Evolutionary conservation across 2,797 vertebrate genomes (phyloP), one percentile per base, ranked within the genome.

Genomic region (Lateolabrax maculatus): DNA sequence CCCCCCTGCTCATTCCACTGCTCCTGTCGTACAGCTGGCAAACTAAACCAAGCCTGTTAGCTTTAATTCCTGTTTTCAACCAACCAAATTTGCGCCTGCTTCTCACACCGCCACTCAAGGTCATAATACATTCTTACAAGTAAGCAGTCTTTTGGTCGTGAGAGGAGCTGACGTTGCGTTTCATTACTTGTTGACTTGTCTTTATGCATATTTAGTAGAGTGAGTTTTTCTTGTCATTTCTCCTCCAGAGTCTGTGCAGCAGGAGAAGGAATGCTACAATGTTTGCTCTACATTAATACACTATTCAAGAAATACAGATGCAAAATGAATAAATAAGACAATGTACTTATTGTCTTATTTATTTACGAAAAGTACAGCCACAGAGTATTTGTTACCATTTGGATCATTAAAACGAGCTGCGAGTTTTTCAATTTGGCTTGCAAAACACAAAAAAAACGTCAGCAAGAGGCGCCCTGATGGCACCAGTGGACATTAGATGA

Each of bases 131-230:
- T 29, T 16, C 12, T 39, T 29, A 19, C 9, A 1, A 25, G 21
- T 5, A 29, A 29, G 29, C n/a, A 55, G n/a, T 71, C 43, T 71
- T 71, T 41, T 21, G 60, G 15, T 78, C 34, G n/a, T 39, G 37
- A 25, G 29, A 44, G 0, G 7, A 39, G 3, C 2, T 62, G 27
- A 62, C 13, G 23, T 41, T 8, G 6, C 6, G 6, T 34, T 34
- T 34, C 31, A 11, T 49, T n/a, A 48, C 9, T 49, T 49, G 21
- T 49, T 49, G 48, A 23, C n/a, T 49, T 49, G 15, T 44, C 41
- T 18, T 18, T 46, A 21, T 46, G 43, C 19, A 9, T 19, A 19
- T 25, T 51, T 51, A 25, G 23, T 23, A 49, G 10, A 12, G 23
- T 10, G 23, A 49, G 48, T 23, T 49, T 61, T 62, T 46, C 5